These are phyloP conservation scores for Sphaerodactylus townsendi DNA, from an alignment of 2,113 vertebrate species.

Conservation along the genomic window DNA sequence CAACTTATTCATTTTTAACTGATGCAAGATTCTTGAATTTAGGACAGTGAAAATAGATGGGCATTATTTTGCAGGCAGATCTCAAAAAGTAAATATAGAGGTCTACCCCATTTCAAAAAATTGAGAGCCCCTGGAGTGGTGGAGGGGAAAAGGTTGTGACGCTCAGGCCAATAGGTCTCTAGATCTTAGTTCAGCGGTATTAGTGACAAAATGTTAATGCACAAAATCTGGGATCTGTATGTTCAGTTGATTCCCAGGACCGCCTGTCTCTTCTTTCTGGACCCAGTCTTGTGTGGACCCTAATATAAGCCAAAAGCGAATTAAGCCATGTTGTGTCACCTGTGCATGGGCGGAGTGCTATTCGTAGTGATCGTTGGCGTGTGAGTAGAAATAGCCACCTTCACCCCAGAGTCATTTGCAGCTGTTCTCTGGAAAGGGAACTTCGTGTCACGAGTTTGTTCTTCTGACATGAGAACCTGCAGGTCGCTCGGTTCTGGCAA, in stretches of 20 bases:
- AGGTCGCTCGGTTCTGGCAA: neutral
- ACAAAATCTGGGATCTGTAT: neutral
- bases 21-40: no score
- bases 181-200: neutral
- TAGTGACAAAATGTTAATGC: neutral
- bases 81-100: no score
- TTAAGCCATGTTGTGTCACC: conserved; percentile 14
- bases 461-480: no score
- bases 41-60: no score
- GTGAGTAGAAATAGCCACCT: neutral
- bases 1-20: no score
- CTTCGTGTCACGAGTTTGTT: neutral
- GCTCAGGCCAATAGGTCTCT: neutral
- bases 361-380: neutral
- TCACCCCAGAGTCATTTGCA: neutral
- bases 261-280: conserved; percentile 16
- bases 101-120: no score
- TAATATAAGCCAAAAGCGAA: neutral
- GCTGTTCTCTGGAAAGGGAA: neutral
- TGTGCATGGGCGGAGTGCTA: conserved; percentile 2
- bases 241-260: conserved; percentile 14
- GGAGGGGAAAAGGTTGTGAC: no score
- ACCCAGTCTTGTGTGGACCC: neutral
- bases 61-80: no score
- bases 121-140: no score